Base-by-base conservation (phyloP, 2,797 vertebrate species). In the Ceyx erithaca region DNA sequence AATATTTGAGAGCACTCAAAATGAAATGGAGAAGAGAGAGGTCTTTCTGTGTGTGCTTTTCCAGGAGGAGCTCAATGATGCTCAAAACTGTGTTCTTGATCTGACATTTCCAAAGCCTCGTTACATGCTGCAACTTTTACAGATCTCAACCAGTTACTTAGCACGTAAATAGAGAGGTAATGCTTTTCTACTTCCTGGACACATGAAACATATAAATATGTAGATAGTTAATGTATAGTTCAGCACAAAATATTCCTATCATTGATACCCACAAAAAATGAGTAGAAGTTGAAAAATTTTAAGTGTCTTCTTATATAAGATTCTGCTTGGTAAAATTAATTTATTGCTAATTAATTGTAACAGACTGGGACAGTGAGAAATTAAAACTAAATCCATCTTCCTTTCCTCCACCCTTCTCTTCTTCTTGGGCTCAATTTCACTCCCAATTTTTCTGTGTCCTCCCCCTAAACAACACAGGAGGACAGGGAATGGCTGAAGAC, bases 251-350 rank as follows among this genome's bases (percentile, higher is more conserved):
- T 8, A 8, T 52, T 75, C 31, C 10, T 54, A 3, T 63, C 3
- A 2, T 0, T 31, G 22, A 55, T n/a, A 55, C 10, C 4, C 6
- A 1, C 17, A 30, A 30, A 64, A 62, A 54, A 14, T n/a, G 1
- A 37, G 30, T 11, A 51, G 4, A 37, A 61, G 5, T 80, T 71
- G 30, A 21, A 72, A 40, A 69, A 16, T 4, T 40, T 31, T 40
- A 54, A 63, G 4, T 57, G 4, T 22, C 43, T 85, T 41, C 37
- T 40, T 40, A 40, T 40, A 40, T 40, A 40, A 57, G 54, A 57
- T 8, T 33, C 31, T 21, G n/a, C 54, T 57, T 31, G 20, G 54
- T n/a, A 31, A 57, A 57, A 57, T 57, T 57, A 33, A 57, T 57
- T 57, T 57, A 57, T 57, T 57, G n/a, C 31, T 31, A 57, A 57